phyloP scores from a whole-genome alignment of 2,113 vertebrate genomes.

The Pampusana beccarii region DNA sequence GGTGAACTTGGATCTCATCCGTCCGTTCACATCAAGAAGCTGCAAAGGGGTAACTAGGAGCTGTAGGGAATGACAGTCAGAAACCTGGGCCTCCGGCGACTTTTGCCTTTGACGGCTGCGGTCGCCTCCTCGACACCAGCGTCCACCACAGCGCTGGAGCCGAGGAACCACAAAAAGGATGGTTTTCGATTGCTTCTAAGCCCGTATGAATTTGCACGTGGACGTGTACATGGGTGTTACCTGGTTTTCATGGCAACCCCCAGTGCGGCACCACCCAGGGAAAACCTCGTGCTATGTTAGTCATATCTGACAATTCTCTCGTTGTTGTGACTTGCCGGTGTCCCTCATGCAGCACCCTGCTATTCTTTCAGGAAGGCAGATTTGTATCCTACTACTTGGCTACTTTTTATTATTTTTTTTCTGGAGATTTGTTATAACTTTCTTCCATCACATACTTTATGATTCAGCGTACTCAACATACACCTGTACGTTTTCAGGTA shows the following conservation, averaged over 20 bases:
- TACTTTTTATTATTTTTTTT: slow-evolving; percentile 3
- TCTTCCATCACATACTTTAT: neutral
- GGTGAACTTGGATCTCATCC: neutral
- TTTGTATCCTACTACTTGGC: neutral
- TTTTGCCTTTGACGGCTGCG: neutral
- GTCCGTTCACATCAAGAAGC: neutral
- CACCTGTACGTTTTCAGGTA: neutral
- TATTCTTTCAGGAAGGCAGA: neutral
- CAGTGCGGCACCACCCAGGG: neutral
- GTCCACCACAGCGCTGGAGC: neutral
- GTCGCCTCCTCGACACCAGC: neutral
- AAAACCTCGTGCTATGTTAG: neutral
- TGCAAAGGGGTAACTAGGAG: neutral
- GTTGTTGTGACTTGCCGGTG: neutral
- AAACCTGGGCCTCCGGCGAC: neutral
- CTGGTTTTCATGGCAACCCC: neutral
- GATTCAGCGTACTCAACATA: neutral
- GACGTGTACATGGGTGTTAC: neutral
- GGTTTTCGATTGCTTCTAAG: neutral
- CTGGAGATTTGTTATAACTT: neutral
- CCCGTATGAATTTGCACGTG: neutral
- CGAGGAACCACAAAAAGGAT: neutral
- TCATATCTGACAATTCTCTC: neutral
- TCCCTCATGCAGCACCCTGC: neutral
- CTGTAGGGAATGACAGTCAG: neutral